A percentile compares a stretch with the other conserved stretches of the same genome.
Evolutionary conservation across 2,797 vertebrate species (phyloP).

Genomic region (Catharus ustulatus): DNA sequence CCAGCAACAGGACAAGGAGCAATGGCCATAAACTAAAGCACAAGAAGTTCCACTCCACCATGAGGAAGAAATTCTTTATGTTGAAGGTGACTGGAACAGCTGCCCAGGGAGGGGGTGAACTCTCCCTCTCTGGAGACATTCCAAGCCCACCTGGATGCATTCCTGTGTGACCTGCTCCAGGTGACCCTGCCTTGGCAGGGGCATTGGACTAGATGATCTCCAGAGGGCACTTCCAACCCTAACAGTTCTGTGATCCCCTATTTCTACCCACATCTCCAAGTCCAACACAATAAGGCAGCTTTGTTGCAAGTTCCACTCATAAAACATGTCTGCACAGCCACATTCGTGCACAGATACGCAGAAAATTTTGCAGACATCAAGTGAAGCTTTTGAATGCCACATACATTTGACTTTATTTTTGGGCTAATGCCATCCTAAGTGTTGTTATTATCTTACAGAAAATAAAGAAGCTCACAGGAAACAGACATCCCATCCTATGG

Average conservation of each 20-base stretch:
- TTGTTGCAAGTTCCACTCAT: background rate
- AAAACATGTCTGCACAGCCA: background rate
- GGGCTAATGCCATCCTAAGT: background rate
- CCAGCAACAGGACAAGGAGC: background rate
- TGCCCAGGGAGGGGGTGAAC: background rate
- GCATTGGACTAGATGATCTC: accelerated
- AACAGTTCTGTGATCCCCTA: background rate
- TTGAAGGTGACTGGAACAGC: background rate
- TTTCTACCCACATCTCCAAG: background rate
- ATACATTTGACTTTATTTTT: background rate
- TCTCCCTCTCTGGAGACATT: background rate
- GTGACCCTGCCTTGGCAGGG: background rate
- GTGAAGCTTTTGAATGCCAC: background rate
- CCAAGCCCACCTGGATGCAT: background rate
- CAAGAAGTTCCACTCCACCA: background rate
- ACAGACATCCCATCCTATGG: background rate
- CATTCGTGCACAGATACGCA: background rate
- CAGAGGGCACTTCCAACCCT: background rate
- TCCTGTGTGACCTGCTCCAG: background rate
- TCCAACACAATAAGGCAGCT: background rate
- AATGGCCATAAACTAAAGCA: background rate
- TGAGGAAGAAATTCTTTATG: background rate
- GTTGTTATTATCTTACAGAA: background rate
- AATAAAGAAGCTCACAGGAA: background rate
- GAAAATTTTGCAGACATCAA: background rate